Conservation (phyloP, 2,113 vertebrate species). For the Peromyscus polionotus region DNA sequence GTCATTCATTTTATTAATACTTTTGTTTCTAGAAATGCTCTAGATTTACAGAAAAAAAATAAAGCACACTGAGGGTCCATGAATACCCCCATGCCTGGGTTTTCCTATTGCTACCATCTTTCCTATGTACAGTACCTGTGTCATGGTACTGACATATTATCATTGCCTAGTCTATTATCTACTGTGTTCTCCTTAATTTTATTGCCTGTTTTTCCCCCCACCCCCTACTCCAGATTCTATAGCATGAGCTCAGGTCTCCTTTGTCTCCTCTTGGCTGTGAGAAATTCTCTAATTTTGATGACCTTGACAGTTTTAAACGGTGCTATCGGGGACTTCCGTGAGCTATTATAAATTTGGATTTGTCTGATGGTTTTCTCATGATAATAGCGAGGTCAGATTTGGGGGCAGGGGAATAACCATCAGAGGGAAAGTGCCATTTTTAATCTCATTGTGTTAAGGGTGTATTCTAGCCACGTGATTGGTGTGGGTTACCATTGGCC, state of each 20-base stretch:
- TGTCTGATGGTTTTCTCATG: background rate
- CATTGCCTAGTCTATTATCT: background rate
- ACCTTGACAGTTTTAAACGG: background rate
- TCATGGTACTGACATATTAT: background rate
- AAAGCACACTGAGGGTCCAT: background rate
- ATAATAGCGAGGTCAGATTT: background rate
- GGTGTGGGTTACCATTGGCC: background rate
- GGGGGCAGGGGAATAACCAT: background rate
- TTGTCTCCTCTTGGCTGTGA: background rate
- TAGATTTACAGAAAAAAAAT: conserved; percentile 12
- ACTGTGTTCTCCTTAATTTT: background rate
- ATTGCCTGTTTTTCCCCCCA: too few species aligned
- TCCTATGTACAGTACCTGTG: background rate
- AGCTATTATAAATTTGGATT: background rate
- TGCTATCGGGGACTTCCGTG: too few species aligned
- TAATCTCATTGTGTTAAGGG: background rate
- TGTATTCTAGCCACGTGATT: background rate
- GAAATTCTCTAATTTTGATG: background rate
- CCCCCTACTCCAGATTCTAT: background rate
- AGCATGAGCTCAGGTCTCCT: background rate
- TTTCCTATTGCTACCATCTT: background rate
- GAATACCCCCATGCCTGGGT: background rate
- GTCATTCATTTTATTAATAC: background rate
- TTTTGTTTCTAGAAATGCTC: background rate
- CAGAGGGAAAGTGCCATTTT: background rate